Evolutionary conservation across 2,888 invertebrate species (phyloP), one percentile per base, ranked within the genome.

Genomic region (Cryptophagus acutangulus): DNA sequence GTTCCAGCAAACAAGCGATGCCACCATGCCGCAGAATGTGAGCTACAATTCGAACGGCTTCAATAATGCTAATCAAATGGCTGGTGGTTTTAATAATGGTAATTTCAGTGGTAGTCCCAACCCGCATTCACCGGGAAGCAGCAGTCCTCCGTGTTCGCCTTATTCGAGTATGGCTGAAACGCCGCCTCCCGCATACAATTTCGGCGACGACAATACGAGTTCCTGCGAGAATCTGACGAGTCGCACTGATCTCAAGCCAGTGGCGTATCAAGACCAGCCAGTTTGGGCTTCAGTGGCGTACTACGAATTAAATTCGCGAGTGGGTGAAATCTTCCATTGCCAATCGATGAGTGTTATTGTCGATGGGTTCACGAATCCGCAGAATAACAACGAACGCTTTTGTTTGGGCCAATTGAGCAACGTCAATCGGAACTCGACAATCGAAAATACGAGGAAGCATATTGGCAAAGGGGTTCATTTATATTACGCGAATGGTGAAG

Each of bases 281-380:
- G 92, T 87, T 65, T 99, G 99, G 99, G 96, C 96, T 15, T 92
- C 93, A 10, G 95, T 99, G 46, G 94, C 94, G 1, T 99, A 99
- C 66, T 99, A 97, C 61, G 99, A 99, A 67, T 73, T 99, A 46
- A 99, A 99, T 71, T 92, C 91, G 63, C 80, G 97, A 33, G 96
- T 99, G 4, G 99, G 99, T 2, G 97, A 99, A 70, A 90, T 92
- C 13, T 94, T 94, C 69, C 90, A 92, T 64, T 91, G 92, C 67
- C 87, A 87, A 61, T 86, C 87, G 17, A 87, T 87, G 58, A 87
- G 89, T 15, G 88, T 99, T 1, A 90, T 93, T 39, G 94, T 99
- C 1, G 99, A 99, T 69, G 99, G 99, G 6, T 99, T 96, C 66
- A 99, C 99, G 42, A 95, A 99, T 72, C 99, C 99, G 0, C 92